phyloP scores from a whole-genome alignment of 2,888 invertebrate species.

The Calameuta filiformis region DNA sequence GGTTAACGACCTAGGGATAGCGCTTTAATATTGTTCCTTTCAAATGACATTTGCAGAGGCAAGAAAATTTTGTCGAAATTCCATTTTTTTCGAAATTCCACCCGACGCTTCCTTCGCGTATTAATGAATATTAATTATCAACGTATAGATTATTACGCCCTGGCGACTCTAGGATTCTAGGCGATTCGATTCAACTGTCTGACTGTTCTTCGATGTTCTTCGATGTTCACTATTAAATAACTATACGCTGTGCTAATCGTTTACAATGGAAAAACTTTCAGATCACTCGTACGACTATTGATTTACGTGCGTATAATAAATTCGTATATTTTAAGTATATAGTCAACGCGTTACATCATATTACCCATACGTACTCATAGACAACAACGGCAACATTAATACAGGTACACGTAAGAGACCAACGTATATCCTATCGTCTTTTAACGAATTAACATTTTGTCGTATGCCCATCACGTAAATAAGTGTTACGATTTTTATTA shows the following conservation, averaged over 20 bases:
- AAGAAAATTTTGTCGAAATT: not conserved
- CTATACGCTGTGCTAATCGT: not conserved
- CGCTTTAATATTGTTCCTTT: not conserved
- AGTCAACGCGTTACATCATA: not conserved
- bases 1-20: not conserved
- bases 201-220: conserved; percentile 56
- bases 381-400: not conserved
- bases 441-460: not conserved
- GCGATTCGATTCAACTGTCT: conserved; percentile 30
- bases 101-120: not conserved
- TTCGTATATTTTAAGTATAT: not conserved
- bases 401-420: not conserved
- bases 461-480: not conserved
- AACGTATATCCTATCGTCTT: not conserved
- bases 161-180: conserved; percentile 14
- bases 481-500: not conserved
- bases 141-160: not conserved
- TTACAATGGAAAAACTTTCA: not conserved
- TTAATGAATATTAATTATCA: not conserved
- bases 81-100: not conserved
- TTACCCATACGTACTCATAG: not conserved
- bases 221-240: conserved; percentile 49
- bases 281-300: not conserved
- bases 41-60: not conserved
- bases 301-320: not conserved